These are phyloP conservation scores for Centropristis striata DNA, from an alignment of 2,113 vertebrate species.

Conservation along the genomic window DNA sequence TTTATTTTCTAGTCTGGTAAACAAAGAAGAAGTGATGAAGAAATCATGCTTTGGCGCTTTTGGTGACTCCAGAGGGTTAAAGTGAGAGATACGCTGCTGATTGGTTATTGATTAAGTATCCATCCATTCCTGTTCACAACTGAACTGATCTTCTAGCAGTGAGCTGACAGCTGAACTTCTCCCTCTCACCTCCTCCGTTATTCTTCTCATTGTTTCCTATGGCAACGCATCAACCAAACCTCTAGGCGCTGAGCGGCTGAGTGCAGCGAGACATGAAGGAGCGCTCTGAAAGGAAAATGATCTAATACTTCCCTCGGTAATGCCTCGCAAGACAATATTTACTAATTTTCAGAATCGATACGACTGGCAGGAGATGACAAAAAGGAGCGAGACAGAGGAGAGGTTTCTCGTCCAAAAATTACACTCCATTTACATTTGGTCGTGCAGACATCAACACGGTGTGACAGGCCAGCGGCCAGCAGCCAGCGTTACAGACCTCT, in stretches of 20 bases:
- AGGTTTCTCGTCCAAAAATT: conserved; percentile 73
- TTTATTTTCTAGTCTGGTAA: no score
- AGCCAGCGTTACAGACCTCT: conserved; percentile 55
- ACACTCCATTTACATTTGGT: conserved; percentile 74
- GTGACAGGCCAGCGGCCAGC: conserved; percentile 35
- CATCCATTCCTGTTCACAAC: no score
- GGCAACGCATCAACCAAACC: conserved; percentile 26
- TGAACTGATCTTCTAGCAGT: no score
- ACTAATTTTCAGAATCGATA: conserved; percentile 62
- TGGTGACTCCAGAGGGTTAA: no score
- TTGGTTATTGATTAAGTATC: no score
- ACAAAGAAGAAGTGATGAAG: no score
- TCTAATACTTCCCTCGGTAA: conserved; percentile 53
- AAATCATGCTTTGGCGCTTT: no score
- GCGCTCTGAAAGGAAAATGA: conserved; percentile 63
- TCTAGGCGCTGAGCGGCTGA: conserved; percentile 40
- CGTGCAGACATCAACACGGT: conserved; percentile 60
- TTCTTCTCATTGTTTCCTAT: conserved; percentile 42
- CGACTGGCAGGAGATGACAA: conserved; percentile 52
- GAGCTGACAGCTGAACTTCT: no score
- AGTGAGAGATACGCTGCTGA: no score
- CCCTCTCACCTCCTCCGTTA: no score
- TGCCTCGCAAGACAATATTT: conserved; percentile 47
- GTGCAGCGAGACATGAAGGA: conserved; percentile 41
- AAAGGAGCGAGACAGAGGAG: no score